Base-by-base conservation (phyloP, 2,113 vertebrate genomes). In the Ammodytes dubius region DNA sequence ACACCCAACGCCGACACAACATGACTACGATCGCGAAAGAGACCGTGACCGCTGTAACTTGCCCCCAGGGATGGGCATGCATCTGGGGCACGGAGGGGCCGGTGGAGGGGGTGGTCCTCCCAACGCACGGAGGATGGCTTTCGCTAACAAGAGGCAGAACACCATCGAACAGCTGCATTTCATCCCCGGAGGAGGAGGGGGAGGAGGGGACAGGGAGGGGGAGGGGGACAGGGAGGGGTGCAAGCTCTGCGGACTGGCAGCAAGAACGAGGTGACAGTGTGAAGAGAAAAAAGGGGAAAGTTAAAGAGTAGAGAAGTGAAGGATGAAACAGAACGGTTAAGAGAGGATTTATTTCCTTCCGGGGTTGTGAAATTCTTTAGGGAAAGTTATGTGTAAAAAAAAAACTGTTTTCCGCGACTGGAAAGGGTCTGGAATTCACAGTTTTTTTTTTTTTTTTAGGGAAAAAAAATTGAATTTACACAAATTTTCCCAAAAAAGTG, bases 221-320 rank as follows among this genome's bases (percentile, higher is more conserved):
- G 94, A 87, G 82, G 91, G 4, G 70, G n/a, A n/a, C n/a, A n/a
- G n/a, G n/a, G 95, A 85, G 88, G 94, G 84, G 85, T 90, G 39
- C 93, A 94, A 81, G 91, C 89, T 90, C 91, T 86, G 91, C 95
- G 96, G 91, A 97, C 85, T 92, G 96, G 84, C 89, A 97, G 94
- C 92, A 97, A 97, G 94, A 97, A 97, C 7, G 97, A 97, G 93
- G 97, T 97, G 89, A 97, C 96, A 0, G 97, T 97, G 91, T 97
- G 94, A 97, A 8, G 35, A 52, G 27, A 73, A 53, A 61, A 39
- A 52, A 27, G 70, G 70, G 43, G 60, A n/a, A 43, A 61, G 85
- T 49, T 60, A 43, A 46, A 60, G 53, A 46, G 63, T 4, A 59
- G 74, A 84, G 61, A 57, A 63, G 47, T 42, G 59, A 83, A 70